These are phyloP conservation scores for Argyresthia goedartella DNA, from an alignment of 2,888 invertebrate genomes.

Conservation along the genomic window DNA sequence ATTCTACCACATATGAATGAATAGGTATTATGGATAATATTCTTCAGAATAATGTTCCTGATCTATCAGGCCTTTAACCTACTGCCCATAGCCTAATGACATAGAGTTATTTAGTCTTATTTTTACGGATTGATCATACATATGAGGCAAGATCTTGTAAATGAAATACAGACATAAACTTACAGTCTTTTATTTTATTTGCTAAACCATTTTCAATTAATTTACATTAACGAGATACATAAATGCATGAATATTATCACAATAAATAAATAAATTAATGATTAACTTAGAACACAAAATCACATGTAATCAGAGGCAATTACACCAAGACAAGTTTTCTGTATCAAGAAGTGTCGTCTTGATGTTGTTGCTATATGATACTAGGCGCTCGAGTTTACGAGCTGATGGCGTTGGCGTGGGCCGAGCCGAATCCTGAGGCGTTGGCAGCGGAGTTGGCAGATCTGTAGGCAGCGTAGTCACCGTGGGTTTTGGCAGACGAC, in stretches of 20 bases:
- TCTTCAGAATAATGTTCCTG: too few species aligned
- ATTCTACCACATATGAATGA: too few species aligned
- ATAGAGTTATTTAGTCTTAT: too few species aligned
- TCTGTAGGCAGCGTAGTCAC: constrained; percentile 31
- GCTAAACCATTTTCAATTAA: not conserved
- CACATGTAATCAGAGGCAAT: constrained; percentile 25
- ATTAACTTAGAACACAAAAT: constrained; percentile 5
- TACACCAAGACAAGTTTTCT: constrained; percentile 59
- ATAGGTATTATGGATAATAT: too few species aligned
- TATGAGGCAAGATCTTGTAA: not conserved
- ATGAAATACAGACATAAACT: constrained; percentile 6
- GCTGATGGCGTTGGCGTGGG: constrained; percentile 40
- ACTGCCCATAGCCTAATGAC: too few species aligned
- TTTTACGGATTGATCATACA: too few species aligned
- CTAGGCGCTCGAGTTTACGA: constrained; percentile 18
- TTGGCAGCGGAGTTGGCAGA: constrained; percentile 39
- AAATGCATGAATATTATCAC: constrained; percentile 3
- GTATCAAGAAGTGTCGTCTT: constrained; percentile 44
- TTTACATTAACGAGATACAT: not conserved
- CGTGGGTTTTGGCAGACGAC: constrained; percentile 35
- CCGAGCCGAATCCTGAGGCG: constrained; percentile 33
- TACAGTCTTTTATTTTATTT: constrained; percentile 11
- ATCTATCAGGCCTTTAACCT: too few species aligned
- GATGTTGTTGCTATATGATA: constrained; percentile 34
- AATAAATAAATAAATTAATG: constrained; percentile 25